Evolutionary conservation across 2,797 vertebrate genomes (phyloP).

Genomic region (Fringilla coelebs): DNA sequence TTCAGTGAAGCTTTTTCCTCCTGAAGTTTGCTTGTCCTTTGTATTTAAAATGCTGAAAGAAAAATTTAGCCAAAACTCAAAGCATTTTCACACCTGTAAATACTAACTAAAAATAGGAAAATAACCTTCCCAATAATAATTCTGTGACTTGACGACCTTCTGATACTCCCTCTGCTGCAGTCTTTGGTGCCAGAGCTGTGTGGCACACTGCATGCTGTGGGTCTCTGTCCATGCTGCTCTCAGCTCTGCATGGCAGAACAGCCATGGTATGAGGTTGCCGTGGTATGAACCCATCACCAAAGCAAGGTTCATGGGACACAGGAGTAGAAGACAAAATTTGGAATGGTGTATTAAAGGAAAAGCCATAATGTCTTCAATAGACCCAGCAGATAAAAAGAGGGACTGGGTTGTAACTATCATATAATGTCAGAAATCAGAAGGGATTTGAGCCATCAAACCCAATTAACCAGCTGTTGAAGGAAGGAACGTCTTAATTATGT

Average conservation of each 20-base stretch:
- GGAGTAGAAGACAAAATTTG: background rate
- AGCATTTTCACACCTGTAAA: background rate
- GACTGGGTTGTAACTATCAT: background rate
- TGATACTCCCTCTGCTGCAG: background rate
- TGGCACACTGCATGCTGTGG: background rate
- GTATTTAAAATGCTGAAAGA: background rate
- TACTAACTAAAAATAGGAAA: background rate
- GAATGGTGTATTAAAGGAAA: background rate
- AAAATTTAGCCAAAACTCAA: background rate
- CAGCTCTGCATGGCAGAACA: background rate
- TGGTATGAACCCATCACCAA: background rate
- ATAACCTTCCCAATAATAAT: background rate
- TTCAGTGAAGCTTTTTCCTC: background rate
- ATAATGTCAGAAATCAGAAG: background rate
- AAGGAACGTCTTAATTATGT: background rate
- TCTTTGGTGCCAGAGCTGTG: fast-evolving
- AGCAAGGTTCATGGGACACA: background rate
- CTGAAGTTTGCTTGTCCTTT: background rate
- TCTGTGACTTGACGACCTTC: background rate
- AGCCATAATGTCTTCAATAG: background rate
- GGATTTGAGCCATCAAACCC: background rate
- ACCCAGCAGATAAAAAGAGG: background rate
- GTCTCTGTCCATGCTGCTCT: background rate
- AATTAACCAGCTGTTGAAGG: background rate
- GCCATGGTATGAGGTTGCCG: fast-evolving